Base-by-base conservation (phyloP, 1,140 invertebrate genomes). In the Dolichoris vasculosae region DNA sequence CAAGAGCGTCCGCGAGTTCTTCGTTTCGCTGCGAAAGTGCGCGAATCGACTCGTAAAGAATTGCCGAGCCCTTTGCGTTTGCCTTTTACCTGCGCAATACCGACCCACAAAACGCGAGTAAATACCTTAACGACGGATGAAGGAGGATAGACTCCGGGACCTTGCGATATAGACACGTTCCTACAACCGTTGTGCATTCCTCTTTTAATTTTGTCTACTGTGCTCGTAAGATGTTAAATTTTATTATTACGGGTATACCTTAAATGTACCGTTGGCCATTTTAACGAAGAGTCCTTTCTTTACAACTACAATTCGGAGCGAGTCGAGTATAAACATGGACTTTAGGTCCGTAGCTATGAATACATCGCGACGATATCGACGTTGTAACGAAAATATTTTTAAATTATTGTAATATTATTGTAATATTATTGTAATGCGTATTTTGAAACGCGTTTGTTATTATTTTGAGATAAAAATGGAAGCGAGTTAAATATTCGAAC, bases 41-140 rank as follows among this genome's bases (percentile, higher is more conserved):
- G 55, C 46, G 23, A 77, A 77, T 77, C 40, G 26, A 32, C 46
- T 77, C 75, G 55, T 79, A 26, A 63, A 79, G 17, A 26, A 79
- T 38, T 7, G 35, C 32, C 2, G 63, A 17, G 20, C 23, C 4
- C 23, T n/a, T n/a, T n/a, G 26, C 20, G 2, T 59, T 26, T 59
- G 26, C 20, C 23, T 26, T 1, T 13, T 46, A 46, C 13, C 35
- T 3, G 0, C 38, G 23, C 23, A 67, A 26, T 17, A 6, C 26
- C n/a, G 26, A 30, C 59, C n/a, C n/a, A n/a, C n/a, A n/a, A 63
- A n/a, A 71, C 67, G 35, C 30, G n/a, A n/a, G 63, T 35, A 26
- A 67, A 64, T 17, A 71, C 67, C 67, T 71, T 71, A 13, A 67
- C n/a, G 30, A 67, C 15, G 30, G 26, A 35, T 32, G 64, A 15